These are phyloP conservation scores for Eidolon helvum DNA, from an alignment of 2,113 vertebrate species.

Conservation along the genomic window DNA sequence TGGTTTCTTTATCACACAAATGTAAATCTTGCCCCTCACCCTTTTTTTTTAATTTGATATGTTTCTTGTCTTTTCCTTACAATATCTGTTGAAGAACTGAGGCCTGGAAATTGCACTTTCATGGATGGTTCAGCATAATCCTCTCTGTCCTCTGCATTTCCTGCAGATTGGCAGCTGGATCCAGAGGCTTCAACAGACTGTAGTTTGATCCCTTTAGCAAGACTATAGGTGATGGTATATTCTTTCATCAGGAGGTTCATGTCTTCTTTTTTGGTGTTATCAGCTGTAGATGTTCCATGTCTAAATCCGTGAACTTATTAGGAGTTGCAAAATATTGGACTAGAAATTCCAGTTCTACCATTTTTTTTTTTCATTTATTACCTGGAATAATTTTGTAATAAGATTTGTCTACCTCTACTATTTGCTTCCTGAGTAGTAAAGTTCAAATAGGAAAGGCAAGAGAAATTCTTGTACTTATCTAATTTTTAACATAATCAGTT, in stretches of 20 bases:
- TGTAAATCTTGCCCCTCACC: background rate
- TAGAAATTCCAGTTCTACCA: background rate
- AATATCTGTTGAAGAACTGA: background rate
- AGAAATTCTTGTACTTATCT: background rate
- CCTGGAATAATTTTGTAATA: slow-evolving; percentile 1
- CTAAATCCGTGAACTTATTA: slow-evolving; percentile 13
- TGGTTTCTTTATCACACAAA: background rate
- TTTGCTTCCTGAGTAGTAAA: background rate
- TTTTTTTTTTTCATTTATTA: background rate
- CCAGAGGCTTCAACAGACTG: background rate
- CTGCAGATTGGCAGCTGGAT: background rate
- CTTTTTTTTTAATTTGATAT: background rate
- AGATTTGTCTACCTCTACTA: background rate
- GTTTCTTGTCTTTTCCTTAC: background rate
- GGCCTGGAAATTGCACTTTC: background rate
- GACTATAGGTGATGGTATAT: background rate
- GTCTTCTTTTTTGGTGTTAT: background rate
- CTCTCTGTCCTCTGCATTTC: background rate
- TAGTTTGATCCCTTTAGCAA: background rate
- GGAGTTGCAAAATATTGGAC: background rate
- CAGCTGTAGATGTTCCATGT: background rate
- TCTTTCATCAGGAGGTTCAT: background rate
- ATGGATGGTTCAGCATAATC: background rate
- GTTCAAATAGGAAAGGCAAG: background rate
- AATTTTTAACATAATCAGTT: background rate